Base-by-base conservation (phyloP, 2,888 invertebrate genomes). In the Scaptomyza polygonia region DNA sequence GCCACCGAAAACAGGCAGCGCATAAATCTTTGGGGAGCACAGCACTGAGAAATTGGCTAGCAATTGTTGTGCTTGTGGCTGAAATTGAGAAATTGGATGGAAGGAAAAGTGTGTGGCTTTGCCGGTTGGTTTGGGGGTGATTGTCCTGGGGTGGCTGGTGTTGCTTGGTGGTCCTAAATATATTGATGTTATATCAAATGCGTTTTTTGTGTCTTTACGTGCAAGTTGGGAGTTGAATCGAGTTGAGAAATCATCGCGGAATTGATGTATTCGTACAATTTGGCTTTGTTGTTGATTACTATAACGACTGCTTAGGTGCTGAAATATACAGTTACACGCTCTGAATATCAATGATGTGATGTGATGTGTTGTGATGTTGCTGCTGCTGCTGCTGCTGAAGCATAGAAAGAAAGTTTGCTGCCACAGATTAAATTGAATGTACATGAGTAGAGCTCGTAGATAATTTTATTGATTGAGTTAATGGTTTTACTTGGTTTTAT, bases 21-120 rank as follows among this genome's bases (percentile, higher is more conserved):
- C 78, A 86, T 78, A 86, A 86, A 84, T 82, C 87, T 78, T 68
- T 68, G 67, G 81, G 67, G 85, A 79, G 81, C 72, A 63, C 47
- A 63, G 44, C 48, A 62, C 70, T 69, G 65, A 77, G 84, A 83
- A 86, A 81, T 81, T 81, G 81, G 86, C 81, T 71, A 70, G 80
- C 67, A 73, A 73, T 43, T 76, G 39, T 39, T 39, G 16, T 36
- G 55, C 45, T 70, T 70, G 71, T 56, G 65, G 56, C 65, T 45
- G 58, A 67, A 76, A 72, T 67, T 72, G 77, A 42, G 72, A 77
- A 77, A 75, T 72, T 77, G 75, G 36, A 42, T 51, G 45, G 44
- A 21, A 32, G 39, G 16, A 62, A 34, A 51, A 4, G 5, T 21
- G 11, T 39, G 5, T 9, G 54, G 36, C 8, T 36, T 39, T 12